Evolutionary conservation across 2,113 vertebrate species (phyloP).

Genomic region (Hydrochoerus hydrochaeris): DNA sequence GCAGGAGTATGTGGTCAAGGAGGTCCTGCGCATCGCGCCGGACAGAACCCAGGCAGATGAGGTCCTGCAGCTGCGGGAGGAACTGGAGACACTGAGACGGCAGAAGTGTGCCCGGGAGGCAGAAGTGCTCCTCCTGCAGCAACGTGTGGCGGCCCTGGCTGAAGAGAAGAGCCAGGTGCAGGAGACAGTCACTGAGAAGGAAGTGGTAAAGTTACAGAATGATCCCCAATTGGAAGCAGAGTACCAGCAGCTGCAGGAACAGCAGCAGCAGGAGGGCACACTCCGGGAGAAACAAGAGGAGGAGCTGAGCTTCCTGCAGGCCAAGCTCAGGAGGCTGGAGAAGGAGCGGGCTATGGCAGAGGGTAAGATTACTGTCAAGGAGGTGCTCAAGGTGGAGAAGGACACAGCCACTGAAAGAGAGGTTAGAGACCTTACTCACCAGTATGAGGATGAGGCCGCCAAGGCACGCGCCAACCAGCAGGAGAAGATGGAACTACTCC

Average conservation of each 20-base stretch:
- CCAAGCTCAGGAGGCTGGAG: slow-evolving; percentile 93
- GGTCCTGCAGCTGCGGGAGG: slow-evolving; percentile 91
- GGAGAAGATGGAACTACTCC: slow-evolving; percentile 92
- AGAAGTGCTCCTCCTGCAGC: slow-evolving; percentile 90
- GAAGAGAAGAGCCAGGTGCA: slow-evolving; percentile 91
- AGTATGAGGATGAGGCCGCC: slow-evolving; percentile 93
- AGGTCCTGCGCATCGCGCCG: slow-evolving; percentile 95
- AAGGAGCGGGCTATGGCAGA: slow-evolving; percentile 96
- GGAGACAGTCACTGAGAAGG: slow-evolving; percentile 94
- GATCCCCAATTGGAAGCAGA: slow-evolving; percentile 95
- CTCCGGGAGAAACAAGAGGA: slow-evolving; percentile 92
- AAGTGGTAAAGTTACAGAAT: slow-evolving; percentile 95
- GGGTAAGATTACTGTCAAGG: slow-evolving; percentile 96
- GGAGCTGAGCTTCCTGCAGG: slow-evolving; percentile 93
- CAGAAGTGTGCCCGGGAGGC: slow-evolving; percentile 92
- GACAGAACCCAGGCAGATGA: slow-evolving; percentile 94
- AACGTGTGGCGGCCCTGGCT: slow-evolving; percentile 90
- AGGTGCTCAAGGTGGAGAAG: slow-evolving; percentile 97
- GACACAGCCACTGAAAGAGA: slow-evolving; percentile 92
- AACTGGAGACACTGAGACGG: slow-evolving; percentile 92
- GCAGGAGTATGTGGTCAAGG: slow-evolving; percentile 96
- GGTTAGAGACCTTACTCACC: slow-evolving; percentile 91
- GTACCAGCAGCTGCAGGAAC: slow-evolving; percentile 90
- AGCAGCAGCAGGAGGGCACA: slow-evolving; percentile 87
- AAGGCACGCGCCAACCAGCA: slow-evolving; percentile 89